Base-by-base conservation (phyloP, 2,113 vertebrate genomes). In the Apodemus speciosus region DNA sequence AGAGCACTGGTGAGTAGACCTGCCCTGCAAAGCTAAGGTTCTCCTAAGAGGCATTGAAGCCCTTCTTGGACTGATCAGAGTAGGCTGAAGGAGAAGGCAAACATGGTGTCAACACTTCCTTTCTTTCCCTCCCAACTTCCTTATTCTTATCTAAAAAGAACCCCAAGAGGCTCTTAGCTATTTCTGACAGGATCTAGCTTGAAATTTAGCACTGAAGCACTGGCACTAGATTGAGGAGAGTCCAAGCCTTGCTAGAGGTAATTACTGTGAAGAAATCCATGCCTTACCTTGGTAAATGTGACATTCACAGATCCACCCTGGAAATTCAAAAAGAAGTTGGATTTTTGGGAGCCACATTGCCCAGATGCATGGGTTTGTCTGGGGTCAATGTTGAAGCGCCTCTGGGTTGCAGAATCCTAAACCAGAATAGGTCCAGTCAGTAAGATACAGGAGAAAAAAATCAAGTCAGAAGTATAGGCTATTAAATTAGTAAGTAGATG, bases 261-360 rank as follows among this genome's bases (percentile, higher is more conserved):
- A 27, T 49, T 16, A 23, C 0, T 2, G 9, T 0, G 5, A 58
- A 66, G 68, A 64, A 62, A 49, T 13, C 53, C 73, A 75, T 32
- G 18, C 30, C 93, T 97, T 98, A 99, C 99, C 98, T 99, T 98
- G 66, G 32, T 97, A 97, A 99, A 99, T 11, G 40, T 97, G 96
- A 99, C 95, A 94, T 98, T 97, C 94, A 99, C 95, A 96, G 97
- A 98, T 91, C 98, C 98, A 0, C 94, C 95, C 0, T 90, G 96
- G 96, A 99, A 98, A 1, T 94, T 97, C 89, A 99, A 87, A 27
- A 96, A 98, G 32, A 99, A 96, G 30, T 97, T 71, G 23, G 98
- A 97, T 3, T 64, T 86, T 21, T 38, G 30, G 1, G 21, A 69
- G 7, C 88, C 95, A 93, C 99, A 99, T 87, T 86, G 96, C 40